phyloP scores from a whole-genome alignment of 2,113 vertebrate genomes.

The Gymnorhina tibicen region DNA sequence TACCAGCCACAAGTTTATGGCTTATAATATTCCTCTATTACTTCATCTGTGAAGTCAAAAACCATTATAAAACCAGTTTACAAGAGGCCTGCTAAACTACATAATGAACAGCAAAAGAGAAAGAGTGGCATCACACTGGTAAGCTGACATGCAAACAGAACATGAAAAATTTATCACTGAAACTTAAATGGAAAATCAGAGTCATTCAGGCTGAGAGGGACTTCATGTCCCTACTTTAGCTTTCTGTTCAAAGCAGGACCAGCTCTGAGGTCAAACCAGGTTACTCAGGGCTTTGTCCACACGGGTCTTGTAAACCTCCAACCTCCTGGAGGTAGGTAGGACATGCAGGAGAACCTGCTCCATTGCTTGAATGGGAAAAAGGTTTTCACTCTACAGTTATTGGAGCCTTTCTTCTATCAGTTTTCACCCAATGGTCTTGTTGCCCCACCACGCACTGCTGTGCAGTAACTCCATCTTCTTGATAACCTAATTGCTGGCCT shows the following conservation, averaged over 20 bases:
- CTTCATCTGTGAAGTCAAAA: not conserved
- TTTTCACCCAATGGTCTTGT: not conserved
- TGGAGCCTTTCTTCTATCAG: not conserved
- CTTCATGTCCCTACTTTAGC: not conserved
- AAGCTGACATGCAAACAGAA: not conserved
- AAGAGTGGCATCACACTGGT: not conserved
- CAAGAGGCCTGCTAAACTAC: not conserved
- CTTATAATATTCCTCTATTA: not conserved
- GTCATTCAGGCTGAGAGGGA: not conserved
- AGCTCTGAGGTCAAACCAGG: not conserved
- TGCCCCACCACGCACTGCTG: not conserved
- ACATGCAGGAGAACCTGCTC: rapidly evolving
- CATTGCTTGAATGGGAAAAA: not conserved
- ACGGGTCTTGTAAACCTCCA: not conserved
- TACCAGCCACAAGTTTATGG: not conserved
- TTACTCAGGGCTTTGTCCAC: not conserved
- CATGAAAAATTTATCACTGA: not conserved
- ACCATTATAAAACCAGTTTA: not conserved
- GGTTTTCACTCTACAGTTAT: not conserved
- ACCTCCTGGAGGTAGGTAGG: not conserved
- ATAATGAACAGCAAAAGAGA: not conserved
- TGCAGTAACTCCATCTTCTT: not conserved
- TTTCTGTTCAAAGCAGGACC: not conserved
- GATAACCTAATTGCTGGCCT: not conserved
- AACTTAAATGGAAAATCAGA: not conserved